Base-by-base conservation (phyloP, 2,888 invertebrate genomes). In the Frankliniella fusca region DNA sequence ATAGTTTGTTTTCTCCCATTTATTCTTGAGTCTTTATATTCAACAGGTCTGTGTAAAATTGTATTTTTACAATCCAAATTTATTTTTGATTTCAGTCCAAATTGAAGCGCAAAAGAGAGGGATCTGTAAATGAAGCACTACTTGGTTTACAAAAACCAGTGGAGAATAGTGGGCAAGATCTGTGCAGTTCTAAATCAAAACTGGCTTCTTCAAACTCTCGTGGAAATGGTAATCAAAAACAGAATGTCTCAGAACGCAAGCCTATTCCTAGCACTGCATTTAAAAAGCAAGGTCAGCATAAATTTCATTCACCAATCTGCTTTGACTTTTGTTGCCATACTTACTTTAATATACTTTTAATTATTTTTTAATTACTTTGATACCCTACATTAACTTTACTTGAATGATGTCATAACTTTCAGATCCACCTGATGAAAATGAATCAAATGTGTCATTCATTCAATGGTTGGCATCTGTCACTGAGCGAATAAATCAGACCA, bases 401-500 rank as follows among this genome's bases (percentile, higher is more conserved):
- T 80, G 10, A 81, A 81, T 76, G 61, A n/a, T n/a, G 54, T 27
- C 48, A 61, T 81, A 50, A 49, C 18, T 81, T 76, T 80, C 80
- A 28, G n/a, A 48, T 48, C 11, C 80, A 3, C 54, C 54, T 23
- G 27, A 81, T 61, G 61, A 54, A 27, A 54, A 81, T 23, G 54
- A 61, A 12, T 76, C 61, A 10, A 54, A 54, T 61, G 81, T 54
- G 15, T 61, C 84, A 38, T 95, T 94, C 87, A 88, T 91, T 15
- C 90, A 92, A 81, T 95, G 95, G 95, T 88, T 95, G 80, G 91
- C 92, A 2, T 93, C 93, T 85, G 92, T 94, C 20, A 94, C 94
- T 15, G 95, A 95, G 87, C 89, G 92, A 48, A 92, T 95, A 82
- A 95, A 95, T 88, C 92, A 92, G 84, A 91, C 92, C 20, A 92